Conservation (phyloP, 92 coral and sea anemone species). For the Palythoa grandiflora region DNA sequence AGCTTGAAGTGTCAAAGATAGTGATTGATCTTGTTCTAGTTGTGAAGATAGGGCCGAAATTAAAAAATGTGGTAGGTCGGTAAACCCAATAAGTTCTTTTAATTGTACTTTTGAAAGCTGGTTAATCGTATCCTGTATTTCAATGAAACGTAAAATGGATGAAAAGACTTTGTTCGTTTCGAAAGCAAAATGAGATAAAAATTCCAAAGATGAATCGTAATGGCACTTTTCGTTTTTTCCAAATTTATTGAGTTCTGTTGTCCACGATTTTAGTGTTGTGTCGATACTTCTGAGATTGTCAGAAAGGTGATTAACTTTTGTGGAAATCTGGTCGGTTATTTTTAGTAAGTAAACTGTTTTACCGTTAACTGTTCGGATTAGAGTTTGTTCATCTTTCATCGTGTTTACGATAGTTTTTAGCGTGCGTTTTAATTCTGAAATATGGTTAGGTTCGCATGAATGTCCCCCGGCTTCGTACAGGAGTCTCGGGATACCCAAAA, state of each 20-base stretch:
- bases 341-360: slow-evolving; percentile 17
- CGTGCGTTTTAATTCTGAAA: too few species aligned
- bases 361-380: too few species aligned
- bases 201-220: slow-evolving; percentile 14
- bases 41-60: slow-evolving; percentile 18
- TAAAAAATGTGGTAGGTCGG: slow-evolving; percentile 42
- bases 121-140: slow-evolving; percentile 25
- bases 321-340: slow-evolving; percentile 30
- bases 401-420: too few species aligned
- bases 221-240: slow-evolving; percentile 26
- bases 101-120: too few species aligned
- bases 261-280: neutral
- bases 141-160: neutral
- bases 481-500: too few species aligned
- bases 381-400: too few species aligned
- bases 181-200: slow-evolving; percentile 46
- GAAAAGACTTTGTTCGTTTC: slow-evolving; percentile 46
- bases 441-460: too few species aligned
- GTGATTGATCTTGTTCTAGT: neutral
- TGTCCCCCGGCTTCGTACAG: too few species aligned
- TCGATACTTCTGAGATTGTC: neutral
- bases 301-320: slow-evolving; percentile 32
- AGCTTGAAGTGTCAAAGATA: neutral
- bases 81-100: slow-evolving; percentile 4
- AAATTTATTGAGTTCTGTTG: slow-evolving; percentile 11